These are phyloP conservation scores for Netelia melanura DNA, from an alignment of 2,888 invertebrate species.

Conservation along the genomic window DNA sequence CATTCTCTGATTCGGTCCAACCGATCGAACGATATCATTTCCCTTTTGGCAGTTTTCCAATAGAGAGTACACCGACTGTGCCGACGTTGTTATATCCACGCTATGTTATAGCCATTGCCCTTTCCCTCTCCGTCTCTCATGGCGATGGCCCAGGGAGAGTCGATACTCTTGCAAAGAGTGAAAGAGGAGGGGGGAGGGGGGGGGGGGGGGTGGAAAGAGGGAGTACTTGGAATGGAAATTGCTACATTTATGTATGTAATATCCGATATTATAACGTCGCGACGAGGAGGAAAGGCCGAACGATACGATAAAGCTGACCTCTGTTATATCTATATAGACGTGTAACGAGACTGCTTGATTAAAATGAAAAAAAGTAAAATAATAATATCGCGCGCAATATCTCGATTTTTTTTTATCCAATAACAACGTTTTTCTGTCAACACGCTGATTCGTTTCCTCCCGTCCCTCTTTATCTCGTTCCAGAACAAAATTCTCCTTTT, in stretches of 20 bases:
- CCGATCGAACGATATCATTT: constrained; percentile 68
- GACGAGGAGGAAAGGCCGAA: constrained; percentile 36
- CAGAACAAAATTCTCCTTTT: no score
- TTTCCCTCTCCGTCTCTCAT: constrained; percentile 25
- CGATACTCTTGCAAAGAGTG: constrained; percentile 41
- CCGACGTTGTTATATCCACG: constrained; percentile 54
- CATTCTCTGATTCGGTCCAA: constrained; percentile 27
- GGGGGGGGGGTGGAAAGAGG: not conserved
- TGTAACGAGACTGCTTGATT: constrained; percentile 13
- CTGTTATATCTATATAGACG: not conserved
- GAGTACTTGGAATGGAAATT: constrained; percentile 69
- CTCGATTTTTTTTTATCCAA: constrained; percentile 14
- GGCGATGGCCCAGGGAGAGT: constrained; percentile 59
- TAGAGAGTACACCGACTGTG: constrained; percentile 52
- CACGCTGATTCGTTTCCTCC: no score
- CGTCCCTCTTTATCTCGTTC: no score
- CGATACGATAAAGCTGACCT: constrained; percentile 27
- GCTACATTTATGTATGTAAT: constrained; percentile 73
- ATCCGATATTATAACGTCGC: constrained; percentile 70
- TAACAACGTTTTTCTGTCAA: not conserved
- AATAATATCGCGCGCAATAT: not conserved
- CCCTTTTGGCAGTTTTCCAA: constrained; percentile 72
- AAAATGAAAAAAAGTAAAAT: not conserved
- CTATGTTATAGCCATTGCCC: constrained; percentile 21
- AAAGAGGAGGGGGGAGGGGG: not conserved